Base-by-base conservation (phyloP, 2,888 invertebrate genomes). In the Rugalucina vietnamica region DNA sequence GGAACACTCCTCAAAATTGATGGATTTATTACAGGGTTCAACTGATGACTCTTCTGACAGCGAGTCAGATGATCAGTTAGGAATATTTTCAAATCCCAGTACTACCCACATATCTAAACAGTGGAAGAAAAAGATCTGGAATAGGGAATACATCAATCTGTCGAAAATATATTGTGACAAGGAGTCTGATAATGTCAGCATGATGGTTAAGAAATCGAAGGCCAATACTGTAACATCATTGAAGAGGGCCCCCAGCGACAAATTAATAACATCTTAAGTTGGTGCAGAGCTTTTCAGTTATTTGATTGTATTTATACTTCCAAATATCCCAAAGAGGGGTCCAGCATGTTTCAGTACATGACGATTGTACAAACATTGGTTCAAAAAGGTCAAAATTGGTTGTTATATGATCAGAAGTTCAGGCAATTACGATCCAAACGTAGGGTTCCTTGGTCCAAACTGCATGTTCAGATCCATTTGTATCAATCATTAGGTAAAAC, bases 301-400 rank as follows among this genome's bases (percentile, higher is more conserved):
- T 79, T 73, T 49, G 79, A 73, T 24, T 34, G 50, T 27, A 49
- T 79, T 14, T 79, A 73, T 34, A 34, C 34, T 12, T 32, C 36
- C 10, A 73, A 72, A 65, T 79, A 65, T 39, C 34, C 73, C 0
- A n/a, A n/a, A 1, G 79, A 79, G 34, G 29, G 43, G 21, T 27
- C 60, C 5, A 29, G 37, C 12, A 72, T 79, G 60, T 79, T 79
- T 29, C 39, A 49, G 18, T 79, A 79, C 36, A 79, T 79, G 79
- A 50, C 65, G 3, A 32, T 79, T 21, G 43, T 79, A 14, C 79
- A 79, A 27, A 36, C 72, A 27, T 60, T 79, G 24, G 73, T 73
- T 10, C 37, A 72, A 14, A 43, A 73, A 10, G 29, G 29, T 50
- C 36, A 29, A 21, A 60, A 57, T 32, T 79, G 79, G 79, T 24